Percentiles rank a stretch among this genome's conserved stretches.
Conservation (phyloP, 2,113 vertebrate genomes). For the Laticauda laticaudata region DNA sequence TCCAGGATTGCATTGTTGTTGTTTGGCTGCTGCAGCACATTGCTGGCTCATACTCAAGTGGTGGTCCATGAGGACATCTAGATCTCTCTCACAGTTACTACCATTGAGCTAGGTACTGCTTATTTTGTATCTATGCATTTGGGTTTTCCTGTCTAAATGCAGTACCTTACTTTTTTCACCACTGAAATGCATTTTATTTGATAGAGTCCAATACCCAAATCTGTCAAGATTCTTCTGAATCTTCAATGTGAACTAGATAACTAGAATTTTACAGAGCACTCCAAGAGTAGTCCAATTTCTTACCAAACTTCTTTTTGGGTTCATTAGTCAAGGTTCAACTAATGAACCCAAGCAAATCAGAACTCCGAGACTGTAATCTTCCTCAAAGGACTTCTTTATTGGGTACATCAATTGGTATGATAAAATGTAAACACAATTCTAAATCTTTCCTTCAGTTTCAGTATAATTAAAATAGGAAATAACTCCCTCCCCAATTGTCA, state of each 20-base stretch:
- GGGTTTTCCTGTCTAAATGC: not conserved
- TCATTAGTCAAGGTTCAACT: no score
- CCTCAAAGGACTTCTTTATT: no score
- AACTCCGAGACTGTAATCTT: no score
- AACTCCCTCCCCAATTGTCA: no score
- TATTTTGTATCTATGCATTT: not conserved
- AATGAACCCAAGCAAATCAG: no score
- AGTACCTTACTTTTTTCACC: not conserved
- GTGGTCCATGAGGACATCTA: not conserved
- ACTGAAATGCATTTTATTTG: not conserved
- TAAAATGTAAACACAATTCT: no score
- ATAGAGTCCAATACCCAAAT: not conserved
- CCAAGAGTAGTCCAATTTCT: not conserved
- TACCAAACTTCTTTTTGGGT: not conserved
- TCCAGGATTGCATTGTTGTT: not conserved
- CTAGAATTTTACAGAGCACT: not conserved
- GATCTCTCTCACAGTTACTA: not conserved
- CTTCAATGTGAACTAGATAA: not conserved
- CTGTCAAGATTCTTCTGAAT: not conserved
- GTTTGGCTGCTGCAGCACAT: not conserved
- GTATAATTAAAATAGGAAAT: no score
- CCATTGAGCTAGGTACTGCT: not conserved
- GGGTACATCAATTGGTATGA: no score
- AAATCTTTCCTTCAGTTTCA: no score
- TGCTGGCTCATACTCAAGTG: not conserved